Conservation (phyloP, 2,113 vertebrate genomes). For the Rhabdornis inornatus region DNA sequence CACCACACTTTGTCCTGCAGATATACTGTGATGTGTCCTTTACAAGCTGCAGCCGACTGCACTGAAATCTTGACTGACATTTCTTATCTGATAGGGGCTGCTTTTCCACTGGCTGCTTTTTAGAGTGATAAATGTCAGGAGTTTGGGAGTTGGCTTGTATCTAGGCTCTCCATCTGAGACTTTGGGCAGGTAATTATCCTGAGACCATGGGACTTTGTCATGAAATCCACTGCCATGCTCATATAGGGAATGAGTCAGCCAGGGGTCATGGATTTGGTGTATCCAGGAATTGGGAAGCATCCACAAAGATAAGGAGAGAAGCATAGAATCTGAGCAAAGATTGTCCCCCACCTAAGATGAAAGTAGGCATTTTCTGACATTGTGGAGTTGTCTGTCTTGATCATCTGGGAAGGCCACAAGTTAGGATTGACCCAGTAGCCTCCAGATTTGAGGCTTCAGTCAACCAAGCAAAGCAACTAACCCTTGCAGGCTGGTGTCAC, state of each 20-base stretch:
- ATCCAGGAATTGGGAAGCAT: neutral
- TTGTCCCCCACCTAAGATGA: neutral
- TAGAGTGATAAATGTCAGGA: conserved; percentile 70
- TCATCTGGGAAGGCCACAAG: neutral
- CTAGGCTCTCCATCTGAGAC: conserved; percentile 47
- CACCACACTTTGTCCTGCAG: conserved; percentile 15
- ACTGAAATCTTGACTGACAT: conserved; percentile 69
- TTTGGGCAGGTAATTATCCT: conserved; percentile 66
- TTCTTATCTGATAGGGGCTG: conserved; percentile 60
- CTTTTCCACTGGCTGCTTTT: conserved; percentile 49
- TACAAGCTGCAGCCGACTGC: conserved; percentile 24
- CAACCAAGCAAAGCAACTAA: conserved; percentile 49
- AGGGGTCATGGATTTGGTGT: conserved; percentile 12
- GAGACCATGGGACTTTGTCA: conserved; percentile 34
- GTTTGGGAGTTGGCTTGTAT: conserved; percentile 63
- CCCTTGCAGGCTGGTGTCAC: conserved; percentile 12
- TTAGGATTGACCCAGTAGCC: conserved; percentile 8
- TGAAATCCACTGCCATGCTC: conserved; percentile 29
- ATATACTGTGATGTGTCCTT: conserved; percentile 61
- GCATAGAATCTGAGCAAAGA: neutral
- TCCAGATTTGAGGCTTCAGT: conserved; percentile 26
- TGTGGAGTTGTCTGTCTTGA: neutral
- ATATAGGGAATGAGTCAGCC: neutral
- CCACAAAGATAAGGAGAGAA: neutral
- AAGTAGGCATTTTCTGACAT: neutral